Evolutionary conservation across 2,113 vertebrate species (phyloP), one percentile per base, ranked within the genome.

Genomic region (Athene noctua): DNA sequence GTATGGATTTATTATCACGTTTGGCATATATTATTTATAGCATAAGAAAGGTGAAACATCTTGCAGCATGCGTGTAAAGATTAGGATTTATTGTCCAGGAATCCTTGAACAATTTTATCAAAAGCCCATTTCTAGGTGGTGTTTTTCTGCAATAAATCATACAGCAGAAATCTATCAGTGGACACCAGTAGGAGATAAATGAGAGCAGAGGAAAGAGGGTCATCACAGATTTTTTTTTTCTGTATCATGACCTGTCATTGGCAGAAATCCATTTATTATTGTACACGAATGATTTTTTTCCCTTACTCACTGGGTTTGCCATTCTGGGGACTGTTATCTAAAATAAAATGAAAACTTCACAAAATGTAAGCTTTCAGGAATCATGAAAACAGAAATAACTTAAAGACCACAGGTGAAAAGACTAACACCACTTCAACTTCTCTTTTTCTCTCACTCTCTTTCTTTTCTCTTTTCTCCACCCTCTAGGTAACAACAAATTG

Each of bases 31-130:
- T 99, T 99, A 99, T 99, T 99, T 99, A 99, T 99, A 99, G 98
- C 97, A 94, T 97, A 97, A 98, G 98, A 99, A 99, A 99, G 99
- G 99, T 99, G 99, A 99, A 99, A 98, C 99, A 99, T 99, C 98
- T 96, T 96, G 98, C 98, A 98, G 98, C 98, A 98, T 99, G 98
- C 98, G 98, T 99, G 98, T 98, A 99, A 99, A 99, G 99, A 99
- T 99, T 98, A 99, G 98, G 98, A 99, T 99, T 99, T 99, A 99
- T 99, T 98, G 99, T 99, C 97, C 98, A 98, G 98, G 99, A 99
- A 99, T 99, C 99, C 99, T 99, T 98, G 98, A 99, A 99, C 99
- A 99, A 99, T 99, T 99, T 99, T 99, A 99, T 99, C 99, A 99
- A 99, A 99, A 99, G 99, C 99, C 99, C 99, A 99, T 99, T 99